These are phyloP conservation scores for Enteromius afrohamiltoni DNA, from an alignment of 2,797 vertebrate genomes.

Conservation along the genomic window DNA sequence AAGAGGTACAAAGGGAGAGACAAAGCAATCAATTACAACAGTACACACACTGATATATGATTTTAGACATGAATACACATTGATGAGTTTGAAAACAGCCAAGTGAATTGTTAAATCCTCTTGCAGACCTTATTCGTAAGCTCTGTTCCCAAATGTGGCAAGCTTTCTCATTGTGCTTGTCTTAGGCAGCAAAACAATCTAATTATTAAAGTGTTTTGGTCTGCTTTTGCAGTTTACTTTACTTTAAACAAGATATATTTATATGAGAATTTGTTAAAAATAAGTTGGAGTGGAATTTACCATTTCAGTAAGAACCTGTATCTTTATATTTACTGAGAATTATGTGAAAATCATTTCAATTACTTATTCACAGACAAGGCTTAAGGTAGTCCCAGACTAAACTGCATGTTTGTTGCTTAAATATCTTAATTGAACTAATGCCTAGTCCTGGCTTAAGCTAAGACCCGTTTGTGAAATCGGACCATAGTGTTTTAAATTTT, in stretches of 20 bases:
- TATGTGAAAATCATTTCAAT: no score
- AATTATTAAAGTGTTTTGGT: neutral
- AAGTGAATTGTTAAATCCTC: conserved; percentile 20
- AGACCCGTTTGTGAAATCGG: no score
- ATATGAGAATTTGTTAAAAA: neutral
- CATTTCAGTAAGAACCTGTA: neutral
- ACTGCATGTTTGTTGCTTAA: no score
- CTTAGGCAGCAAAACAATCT: neutral
- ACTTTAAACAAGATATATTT: neutral
- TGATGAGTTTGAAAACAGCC: conserved; percentile 17
- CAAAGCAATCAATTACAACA: conserved; percentile 10
- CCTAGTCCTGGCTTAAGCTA: no score
- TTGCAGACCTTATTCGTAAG: neutral
- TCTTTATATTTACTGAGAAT: neutral
- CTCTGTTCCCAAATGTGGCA: neutral
- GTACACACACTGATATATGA: neutral
- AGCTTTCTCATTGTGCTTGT: neutral
- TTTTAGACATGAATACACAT: neutral
- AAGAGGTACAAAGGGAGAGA: conserved; percentile 2
- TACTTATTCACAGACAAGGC: no score
- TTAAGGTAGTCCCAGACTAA: no score
- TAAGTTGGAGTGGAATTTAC: neutral
- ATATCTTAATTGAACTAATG: no score
- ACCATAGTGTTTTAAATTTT: no score
- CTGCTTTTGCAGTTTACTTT: neutral